phyloP scores from a whole-genome alignment of 2,797 vertebrate species.

The Chiroxiphia lanceolata region DNA sequence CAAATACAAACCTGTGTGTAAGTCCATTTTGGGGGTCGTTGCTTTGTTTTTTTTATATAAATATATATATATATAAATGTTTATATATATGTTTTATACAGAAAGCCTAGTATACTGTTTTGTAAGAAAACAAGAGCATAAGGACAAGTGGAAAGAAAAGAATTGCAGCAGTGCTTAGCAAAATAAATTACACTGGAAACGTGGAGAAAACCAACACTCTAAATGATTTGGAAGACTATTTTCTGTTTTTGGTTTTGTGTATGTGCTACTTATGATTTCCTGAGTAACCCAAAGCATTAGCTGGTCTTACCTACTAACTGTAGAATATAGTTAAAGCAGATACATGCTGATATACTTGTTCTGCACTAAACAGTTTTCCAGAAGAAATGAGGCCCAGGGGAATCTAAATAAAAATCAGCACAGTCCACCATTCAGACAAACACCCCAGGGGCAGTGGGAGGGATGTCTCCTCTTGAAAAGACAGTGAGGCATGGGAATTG shows the following conservation, averaged over 20 bases:
- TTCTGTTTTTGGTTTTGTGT: conserved; percentile 12
- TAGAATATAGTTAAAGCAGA: conserved; percentile 8
- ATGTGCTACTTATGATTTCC: conserved; percentile 30
- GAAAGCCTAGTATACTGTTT: conserved; percentile 52
- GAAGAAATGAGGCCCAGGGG: background rate
- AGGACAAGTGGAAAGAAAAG: conserved; percentile 1
- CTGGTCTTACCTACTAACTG: conserved; percentile 44
- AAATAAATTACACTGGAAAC: conserved; percentile 38
- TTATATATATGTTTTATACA: conserved; percentile 64
- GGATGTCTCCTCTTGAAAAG: background rate
- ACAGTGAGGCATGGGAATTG: background rate
- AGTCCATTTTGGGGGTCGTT: background rate
- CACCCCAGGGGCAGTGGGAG: background rate
- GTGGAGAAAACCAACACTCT: conserved; percentile 8
- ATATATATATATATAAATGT: conserved; percentile 56
- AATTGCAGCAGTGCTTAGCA: background rate
- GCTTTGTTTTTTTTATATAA: conserved; percentile 15
- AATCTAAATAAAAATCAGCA: background rate
- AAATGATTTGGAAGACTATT: background rate
- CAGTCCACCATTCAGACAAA: background rate
- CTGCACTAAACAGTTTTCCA: background rate
- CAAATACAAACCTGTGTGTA: background rate
- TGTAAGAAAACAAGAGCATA: conserved; percentile 42
- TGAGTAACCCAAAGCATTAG: conserved; percentile 20
- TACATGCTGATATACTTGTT: background rate